Evolutionary conservation across 2,113 vertebrate species (phyloP).

Genomic region (Tricholaema leucomelas): DNA sequence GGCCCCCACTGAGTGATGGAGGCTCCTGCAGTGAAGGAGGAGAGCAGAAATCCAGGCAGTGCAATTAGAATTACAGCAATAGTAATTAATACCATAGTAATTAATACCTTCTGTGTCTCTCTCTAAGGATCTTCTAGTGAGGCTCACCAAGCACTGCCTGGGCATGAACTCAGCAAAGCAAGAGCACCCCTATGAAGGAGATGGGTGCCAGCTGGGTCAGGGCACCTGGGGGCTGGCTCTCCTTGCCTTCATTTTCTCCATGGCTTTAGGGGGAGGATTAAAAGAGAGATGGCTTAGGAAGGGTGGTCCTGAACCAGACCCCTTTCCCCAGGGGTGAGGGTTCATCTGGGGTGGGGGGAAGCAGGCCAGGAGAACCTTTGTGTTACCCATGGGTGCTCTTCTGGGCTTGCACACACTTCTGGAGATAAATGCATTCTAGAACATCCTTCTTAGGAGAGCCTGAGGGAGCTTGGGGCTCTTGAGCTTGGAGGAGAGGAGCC

Average conservation of each 20-base stretch:
- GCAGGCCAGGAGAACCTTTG: neutral
- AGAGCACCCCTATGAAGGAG: neutral
- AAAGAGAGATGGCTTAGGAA: neutral
- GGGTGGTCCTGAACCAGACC: neutral
- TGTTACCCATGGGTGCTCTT: neutral
- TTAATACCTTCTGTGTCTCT: slow-evolving; percentile 26
- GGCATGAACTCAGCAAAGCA: neutral
- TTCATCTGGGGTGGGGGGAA: neutral
- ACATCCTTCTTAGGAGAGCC: too few species aligned
- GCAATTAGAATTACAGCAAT: neutral
- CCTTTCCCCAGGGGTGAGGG: neutral
- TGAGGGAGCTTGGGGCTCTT: too few species aligned
- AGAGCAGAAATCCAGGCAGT: slow-evolving; percentile 18
- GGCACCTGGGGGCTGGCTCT: fast-evolving
- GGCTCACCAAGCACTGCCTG: neutral
- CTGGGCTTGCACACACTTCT: neutral
- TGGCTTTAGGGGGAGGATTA: neutral
- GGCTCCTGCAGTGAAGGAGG: neutral
- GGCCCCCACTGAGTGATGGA: fast-evolving
- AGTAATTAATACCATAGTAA: slow-evolving; percentile 46
- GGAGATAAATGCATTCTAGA: neutral
- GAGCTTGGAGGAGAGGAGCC: too few species aligned
- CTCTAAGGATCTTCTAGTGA: slow-evolving; percentile 27
- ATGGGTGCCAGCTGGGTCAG: neutral
- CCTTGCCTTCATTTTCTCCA: neutral